Percentiles rank a stretch among this genome's conserved stretches.
These are phyloP conservation scores for Conomelus anceps DNA, from an alignment of 2,888 invertebrate species.

Conservation along the genomic window DNA sequence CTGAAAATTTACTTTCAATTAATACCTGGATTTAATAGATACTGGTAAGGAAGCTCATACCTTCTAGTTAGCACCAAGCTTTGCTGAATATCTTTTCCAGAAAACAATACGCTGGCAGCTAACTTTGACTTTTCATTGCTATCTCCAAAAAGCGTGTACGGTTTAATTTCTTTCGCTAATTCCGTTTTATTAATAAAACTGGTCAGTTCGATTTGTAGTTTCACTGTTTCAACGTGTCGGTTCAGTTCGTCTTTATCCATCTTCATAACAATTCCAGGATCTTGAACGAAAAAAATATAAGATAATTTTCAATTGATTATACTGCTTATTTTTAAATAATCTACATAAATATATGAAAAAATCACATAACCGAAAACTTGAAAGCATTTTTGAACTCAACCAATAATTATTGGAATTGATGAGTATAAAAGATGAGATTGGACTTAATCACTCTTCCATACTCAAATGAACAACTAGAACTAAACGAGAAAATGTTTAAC, in stretches of 20 bases:
- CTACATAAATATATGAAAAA: no score
- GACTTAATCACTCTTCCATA: no score
- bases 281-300: background rate
- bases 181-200: constrained; percentile 53
- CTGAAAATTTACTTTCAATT: no score
- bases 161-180: background rate
- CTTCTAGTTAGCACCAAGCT: constrained; percentile 12
- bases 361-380: no score
- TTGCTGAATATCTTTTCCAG: constrained; percentile 10
- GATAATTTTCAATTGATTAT: no score
- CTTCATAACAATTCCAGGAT: constrained; percentile 49
- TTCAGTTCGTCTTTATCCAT: constrained; percentile 65
- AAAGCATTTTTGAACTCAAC: no score
- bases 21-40: constrained; percentile 13
- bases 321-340: no score
- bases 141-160: constrained; percentile 15
- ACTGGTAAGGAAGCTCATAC: constrained; percentile 4
- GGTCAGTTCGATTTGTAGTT: constrained; percentile 72
- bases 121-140: constrained; percentile 7
- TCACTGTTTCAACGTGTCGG: constrained; percentile 70
- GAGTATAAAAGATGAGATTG: no score
- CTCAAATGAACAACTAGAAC: no score
- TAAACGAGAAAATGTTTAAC: no score
- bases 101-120: constrained; percentile 7
- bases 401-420: no score